Conservation (phyloP, 2,888 invertebrate genomes). For the Dynastes maya region DNA sequence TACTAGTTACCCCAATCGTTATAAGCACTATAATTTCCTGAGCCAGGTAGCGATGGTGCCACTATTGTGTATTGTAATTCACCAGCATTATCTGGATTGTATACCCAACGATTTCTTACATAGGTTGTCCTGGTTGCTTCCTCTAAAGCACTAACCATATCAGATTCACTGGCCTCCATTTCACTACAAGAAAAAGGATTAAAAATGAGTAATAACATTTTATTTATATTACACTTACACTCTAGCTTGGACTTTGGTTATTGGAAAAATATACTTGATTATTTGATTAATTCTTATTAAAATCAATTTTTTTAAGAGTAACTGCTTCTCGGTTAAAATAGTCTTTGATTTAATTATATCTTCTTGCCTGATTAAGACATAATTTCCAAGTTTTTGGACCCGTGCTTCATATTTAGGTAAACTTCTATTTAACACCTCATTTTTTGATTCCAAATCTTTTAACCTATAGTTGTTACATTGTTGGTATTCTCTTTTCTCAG, state of each 20-base stretch:
- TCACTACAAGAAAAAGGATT: conserved; percentile 54
- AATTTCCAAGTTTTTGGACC: conserved; percentile 75
- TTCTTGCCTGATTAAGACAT: conserved; percentile 72
- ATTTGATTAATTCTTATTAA: conserved; percentile 76
- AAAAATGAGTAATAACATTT: too few species aligned
- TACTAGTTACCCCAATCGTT: conserved; percentile 80
- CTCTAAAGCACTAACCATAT: conserved; percentile 70
- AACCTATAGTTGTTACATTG: conserved; percentile 61
- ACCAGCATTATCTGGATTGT: conserved; percentile 76
- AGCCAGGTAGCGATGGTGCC: conserved; percentile 87
- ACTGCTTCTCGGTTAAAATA: conserved; percentile 71
- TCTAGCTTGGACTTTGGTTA: conserved; percentile 72
- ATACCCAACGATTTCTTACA: conserved; percentile 87
- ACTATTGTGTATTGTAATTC: conserved; percentile 85
- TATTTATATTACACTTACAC: conserved; percentile 66
- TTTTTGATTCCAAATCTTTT: conserved; percentile 65
- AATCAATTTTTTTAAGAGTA: conserved; percentile 75
- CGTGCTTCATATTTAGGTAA: conserved; percentile 77
- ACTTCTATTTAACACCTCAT: conserved; percentile 70
- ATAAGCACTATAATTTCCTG: conserved; percentile 88
- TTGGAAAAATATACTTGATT: conserved; percentile 81
- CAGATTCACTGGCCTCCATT: conserved; percentile 64
- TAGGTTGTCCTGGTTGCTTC: conserved; percentile 87
- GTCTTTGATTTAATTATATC: conserved; percentile 72
- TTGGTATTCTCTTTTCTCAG: conserved; percentile 72